A percentile compares a stretch with the other conserved stretches of the same genome.
phyloP scores from a whole-genome alignment of 2,888 invertebrate genomes.

The Stenodema calcarata region DNA sequence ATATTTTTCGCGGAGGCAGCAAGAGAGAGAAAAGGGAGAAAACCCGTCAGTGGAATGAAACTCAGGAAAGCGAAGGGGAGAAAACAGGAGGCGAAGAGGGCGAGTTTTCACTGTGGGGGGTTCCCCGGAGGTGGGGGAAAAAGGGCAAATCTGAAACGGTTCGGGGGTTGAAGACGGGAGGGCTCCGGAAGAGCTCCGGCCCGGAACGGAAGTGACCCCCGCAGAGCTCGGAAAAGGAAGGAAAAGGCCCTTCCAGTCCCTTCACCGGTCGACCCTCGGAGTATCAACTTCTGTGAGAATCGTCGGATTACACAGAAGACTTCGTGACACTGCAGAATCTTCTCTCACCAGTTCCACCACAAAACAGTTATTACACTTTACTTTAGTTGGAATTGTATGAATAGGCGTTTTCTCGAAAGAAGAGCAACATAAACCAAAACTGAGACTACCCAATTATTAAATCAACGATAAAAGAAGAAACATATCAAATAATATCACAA shows the following conservation, averaged over 20 bases:
- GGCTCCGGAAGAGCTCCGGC: slow-evolving; percentile 10
- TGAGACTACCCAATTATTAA: too few relatives aligned
- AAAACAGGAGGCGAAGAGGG: background rate
- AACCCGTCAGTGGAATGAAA: slow-evolving; percentile 24
- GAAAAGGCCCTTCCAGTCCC: background rate
- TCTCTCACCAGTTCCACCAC: too few relatives aligned
- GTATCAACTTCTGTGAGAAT: background rate
- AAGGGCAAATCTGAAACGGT: background rate
- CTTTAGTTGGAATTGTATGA: too few relatives aligned
- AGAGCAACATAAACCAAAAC: too few relatives aligned
- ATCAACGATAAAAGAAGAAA: too few relatives aligned
- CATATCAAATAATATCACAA: too few relatives aligned
- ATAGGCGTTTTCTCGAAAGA: too few relatives aligned
- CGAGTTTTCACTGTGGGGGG: slow-evolving; percentile 1
- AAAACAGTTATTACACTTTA: too few relatives aligned
- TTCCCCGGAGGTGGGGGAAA: background rate
- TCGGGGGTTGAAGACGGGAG: slow-evolving; percentile 18
- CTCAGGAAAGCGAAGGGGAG: background rate
- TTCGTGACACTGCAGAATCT: too few relatives aligned
- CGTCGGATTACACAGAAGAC: too few relatives aligned
- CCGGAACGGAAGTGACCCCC: slow-evolving; percentile 28
- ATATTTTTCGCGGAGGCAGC: slow-evolving; percentile 37
- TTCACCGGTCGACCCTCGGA: background rate
- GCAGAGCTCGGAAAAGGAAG: slow-evolving; percentile 41
- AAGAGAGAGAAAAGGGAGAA: slow-evolving; percentile 36